These are phyloP conservation scores for Clarias gariepinus DNA, from an alignment of 2,113 vertebrate genomes.

Conservation along the genomic window DNA sequence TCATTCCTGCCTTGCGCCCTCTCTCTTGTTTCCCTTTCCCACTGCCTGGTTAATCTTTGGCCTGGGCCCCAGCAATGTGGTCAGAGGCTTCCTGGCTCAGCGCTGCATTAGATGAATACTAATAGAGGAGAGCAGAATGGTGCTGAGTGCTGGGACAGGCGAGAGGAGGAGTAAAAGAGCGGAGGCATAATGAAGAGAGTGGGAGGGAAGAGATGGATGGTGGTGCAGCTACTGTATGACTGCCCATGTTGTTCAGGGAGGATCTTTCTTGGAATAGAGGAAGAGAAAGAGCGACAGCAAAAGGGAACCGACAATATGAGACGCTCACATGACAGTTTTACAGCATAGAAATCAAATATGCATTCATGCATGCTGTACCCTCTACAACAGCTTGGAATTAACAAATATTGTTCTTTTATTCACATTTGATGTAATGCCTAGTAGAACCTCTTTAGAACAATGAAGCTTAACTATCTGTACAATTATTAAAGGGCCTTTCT, in stretches of 20 bases:
- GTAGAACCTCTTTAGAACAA: background rate
- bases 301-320: background rate
- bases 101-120: constrained; percentile 42
- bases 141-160: constrained; percentile 21
- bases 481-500: background rate
- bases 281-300: background rate
- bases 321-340: constrained; percentile 32
- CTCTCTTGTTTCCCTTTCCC: constrained; percentile 10
- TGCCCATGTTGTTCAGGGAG: constrained; percentile 7
- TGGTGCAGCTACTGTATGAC: constrained; percentile 9
- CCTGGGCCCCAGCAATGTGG: constrained; percentile 45
- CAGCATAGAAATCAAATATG: constrained; percentile 41
- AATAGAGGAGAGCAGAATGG: constrained; percentile 45
- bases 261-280: background rate
- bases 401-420: background rate
- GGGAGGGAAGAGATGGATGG: constrained; percentile 40
- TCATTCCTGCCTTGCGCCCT: background rate
- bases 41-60: constrained; percentile 32
- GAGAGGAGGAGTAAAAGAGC: constrained; percentile 30
- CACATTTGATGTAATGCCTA: background rate
- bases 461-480: background rate
- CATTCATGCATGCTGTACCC: constrained; percentile 34
- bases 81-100: constrained; percentile 35
- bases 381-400: background rate
- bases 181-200: constrained; percentile 40